Evolutionary conservation across 2,113 vertebrate genomes (phyloP).

Genomic region (Pteronura brasiliensis): DNA sequence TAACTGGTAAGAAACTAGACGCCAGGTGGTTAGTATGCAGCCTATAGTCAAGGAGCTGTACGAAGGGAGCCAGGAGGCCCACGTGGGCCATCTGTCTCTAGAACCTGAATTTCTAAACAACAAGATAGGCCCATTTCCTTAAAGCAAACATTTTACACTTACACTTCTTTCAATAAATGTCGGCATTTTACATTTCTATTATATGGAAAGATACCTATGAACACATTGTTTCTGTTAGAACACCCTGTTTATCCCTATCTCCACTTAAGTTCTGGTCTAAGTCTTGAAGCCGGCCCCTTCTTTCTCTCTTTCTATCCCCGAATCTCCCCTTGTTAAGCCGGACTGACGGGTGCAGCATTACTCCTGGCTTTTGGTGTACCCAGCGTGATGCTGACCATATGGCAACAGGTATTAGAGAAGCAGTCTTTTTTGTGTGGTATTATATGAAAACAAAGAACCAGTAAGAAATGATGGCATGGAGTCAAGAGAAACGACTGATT

Average conservation of each 20-base stretch:
- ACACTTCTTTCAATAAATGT: background rate
- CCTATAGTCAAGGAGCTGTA: background rate
- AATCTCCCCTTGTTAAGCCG: slow-evolving; percentile 81
- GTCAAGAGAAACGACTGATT: slow-evolving; percentile 75
- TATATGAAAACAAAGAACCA: slow-evolving; percentile 88
- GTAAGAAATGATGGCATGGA: slow-evolving; percentile 83
- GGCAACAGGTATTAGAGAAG: slow-evolving; percentile 68
- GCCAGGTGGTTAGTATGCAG: background rate
- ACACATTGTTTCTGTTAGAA: slow-evolving; percentile 56
- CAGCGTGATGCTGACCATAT: slow-evolving; percentile 56
- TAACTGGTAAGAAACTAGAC: background rate
- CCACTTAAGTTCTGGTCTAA: slow-evolving; percentile 81
- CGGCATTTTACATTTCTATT: slow-evolving; percentile 52
- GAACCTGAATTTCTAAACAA: background rate
- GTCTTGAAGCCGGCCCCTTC: slow-evolving; percentile 86
- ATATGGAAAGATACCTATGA: slow-evolving; percentile 70
- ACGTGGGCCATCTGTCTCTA: background rate
- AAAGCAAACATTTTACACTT: background rate
- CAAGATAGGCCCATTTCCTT: background rate
- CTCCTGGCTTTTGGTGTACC: slow-evolving; percentile 72
- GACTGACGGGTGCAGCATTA: slow-evolving; percentile 72
- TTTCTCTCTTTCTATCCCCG: slow-evolving; percentile 84
- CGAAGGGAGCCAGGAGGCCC: background rate
- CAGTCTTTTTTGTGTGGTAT: slow-evolving; percentile 75
- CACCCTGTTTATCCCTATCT: slow-evolving; percentile 57